Evolutionary conservation across 2,113 vertebrate genomes (phyloP), one percentile per base, ranked within the genome.

Genomic region (Dasyornis broadbenti): DNA sequence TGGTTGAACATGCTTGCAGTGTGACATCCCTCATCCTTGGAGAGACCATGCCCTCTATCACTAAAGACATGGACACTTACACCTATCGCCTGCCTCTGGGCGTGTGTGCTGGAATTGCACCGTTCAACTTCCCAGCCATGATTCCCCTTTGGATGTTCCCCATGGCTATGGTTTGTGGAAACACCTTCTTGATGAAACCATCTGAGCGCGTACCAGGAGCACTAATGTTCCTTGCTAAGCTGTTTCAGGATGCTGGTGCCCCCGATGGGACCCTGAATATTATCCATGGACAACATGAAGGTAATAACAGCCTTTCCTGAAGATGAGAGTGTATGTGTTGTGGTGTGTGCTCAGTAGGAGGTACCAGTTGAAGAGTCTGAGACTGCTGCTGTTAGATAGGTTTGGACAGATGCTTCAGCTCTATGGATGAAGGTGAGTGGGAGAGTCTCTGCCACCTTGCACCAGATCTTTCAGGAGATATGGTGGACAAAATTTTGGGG

Each of bases 131-230:
- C 96, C 99, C 99, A 6, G 99, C 99, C 94, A 99, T 99, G 99
- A 99, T 99, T 94, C 99, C 99, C 39, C 98, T 99, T 40, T 99
- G 99, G 99, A 99, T 99, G 99, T 99, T 99, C 91, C 99, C 99
- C 40, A 98, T 99, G 98, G 99, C 98, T 66, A 98, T 99, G 98
- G 99, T 99, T 64, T 99, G 99, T 76, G 99, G 99, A 52, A 99
- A 99, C 97, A 99, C 99, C 18, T 99, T 99, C 97, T 95, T 99
- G 91, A 97, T 99, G 97, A 99, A 99, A 90, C 99, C 99, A 5
- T 99, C 99, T 1, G 99, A 99, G 95, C 98, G 99, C 24, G 99
- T 99, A 40, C 99, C 99, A 7, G 98, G 98, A 94, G 99, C 99
- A 31, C 88, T 99, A 50, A 99, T 99, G 99, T 97, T 99, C 90